A percentile compares a stretch with the other conserved stretches of the same genome.
phyloP scores from a whole-genome alignment of 2,797 vertebrate genomes.

The Phrynocephalus vlangalii region DNA sequence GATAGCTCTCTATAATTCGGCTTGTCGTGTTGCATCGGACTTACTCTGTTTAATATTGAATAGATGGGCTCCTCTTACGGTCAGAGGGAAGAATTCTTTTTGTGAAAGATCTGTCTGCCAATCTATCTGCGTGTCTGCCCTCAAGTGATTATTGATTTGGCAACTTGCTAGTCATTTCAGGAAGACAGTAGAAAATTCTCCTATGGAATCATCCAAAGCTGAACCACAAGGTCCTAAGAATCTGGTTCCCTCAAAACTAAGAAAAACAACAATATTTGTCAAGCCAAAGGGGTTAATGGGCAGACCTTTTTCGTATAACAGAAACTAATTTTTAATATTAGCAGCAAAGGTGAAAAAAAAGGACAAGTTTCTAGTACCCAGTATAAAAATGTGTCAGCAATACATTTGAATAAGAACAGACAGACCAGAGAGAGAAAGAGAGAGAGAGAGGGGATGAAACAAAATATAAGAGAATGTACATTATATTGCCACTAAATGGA shows the following conservation, averaged over 20 bases:
- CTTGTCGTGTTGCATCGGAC: background rate
- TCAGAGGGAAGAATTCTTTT: background rate
- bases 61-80: background rate
- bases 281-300: slow-evolving; percentile 11
- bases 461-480: background rate
- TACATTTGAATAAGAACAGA: slow-evolving; percentile 14
- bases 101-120: background rate
- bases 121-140: background rate
- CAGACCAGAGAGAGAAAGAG: too few species aligned
- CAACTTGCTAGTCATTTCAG: background rate
- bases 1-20: background rate
- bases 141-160: background rate
- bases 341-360: background rate
- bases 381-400: background rate
- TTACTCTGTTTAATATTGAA: background rate
- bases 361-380: slow-evolving; percentile 5
- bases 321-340: background rate
- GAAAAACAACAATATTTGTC: slow-evolving; percentile 1
- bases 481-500: background rate
- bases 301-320: background rate
- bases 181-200: background rate
- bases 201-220: background rate
- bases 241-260: background rate
- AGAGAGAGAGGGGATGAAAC: background rate
- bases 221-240: background rate